Evolutionary conservation across 1,140 invertebrate genomes (phyloP), one percentile per base, ranked within the genome.

Genomic region (Acyrthosiphon pisum): DNA sequence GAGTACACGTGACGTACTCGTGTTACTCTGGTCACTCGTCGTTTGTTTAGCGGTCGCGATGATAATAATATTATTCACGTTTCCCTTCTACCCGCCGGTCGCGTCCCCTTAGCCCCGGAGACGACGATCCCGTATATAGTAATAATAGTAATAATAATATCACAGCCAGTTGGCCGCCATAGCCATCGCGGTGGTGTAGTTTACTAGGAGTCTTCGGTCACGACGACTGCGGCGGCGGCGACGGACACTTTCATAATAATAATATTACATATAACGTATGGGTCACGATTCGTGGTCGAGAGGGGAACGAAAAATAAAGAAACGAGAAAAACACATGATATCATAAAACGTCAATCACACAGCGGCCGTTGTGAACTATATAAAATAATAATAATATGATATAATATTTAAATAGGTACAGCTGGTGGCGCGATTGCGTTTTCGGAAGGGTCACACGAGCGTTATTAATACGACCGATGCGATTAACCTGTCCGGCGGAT

Each of bases 181-280:
- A 23, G 41, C 41, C 41, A 41, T 41, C 41, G 41, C 41, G 37
- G 35, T 11, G 35, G 86, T 48, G 35, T 48, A 48, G 44, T 87
- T 87, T 87, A 87, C 30, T 48, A 87, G 30, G 86, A 87, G 86
- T 87, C 86, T 68, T 56, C 41, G 90, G 90, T 91, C 90, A 91
- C 60, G 90, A 91, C 76, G 60, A n/a, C 30, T 8, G n/a, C 68
- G 30, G 68, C 35, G 37, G 60, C n/a, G 35, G 14, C 14, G 88
- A 20, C 89, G 37, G 60, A 91, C 60, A 91, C 56, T 91, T 91
- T 91, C 90, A 68, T 91, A 46, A 46, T 46, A 46, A 41, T 41
- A 41, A 41, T 4, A 41, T 3, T n/a, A n/a, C n/a, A 9, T 46
- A 46, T 46, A 68, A 91, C 90, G 90, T 76, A 18, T 46, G 60